Evolutionary conservation across 92 coral and sea anemone genomes (phyloP).

Genomic region (Desmophyllum pertusum): DNA sequence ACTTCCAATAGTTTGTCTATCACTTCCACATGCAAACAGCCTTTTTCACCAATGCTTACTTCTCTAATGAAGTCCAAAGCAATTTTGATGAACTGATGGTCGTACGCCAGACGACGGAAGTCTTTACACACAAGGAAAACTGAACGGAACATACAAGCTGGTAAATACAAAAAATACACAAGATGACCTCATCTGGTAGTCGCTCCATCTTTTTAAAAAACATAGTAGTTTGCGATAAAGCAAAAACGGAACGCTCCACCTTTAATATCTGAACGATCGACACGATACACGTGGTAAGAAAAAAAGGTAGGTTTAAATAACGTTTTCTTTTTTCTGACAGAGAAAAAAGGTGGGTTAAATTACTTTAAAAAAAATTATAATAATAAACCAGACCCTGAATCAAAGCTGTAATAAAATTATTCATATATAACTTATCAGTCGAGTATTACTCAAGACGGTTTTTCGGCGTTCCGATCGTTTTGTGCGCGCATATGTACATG

Average conservation of each 20-base stretch:
- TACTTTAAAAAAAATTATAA: too few species aligned
- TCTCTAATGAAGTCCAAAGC: slow-evolving; percentile 6
- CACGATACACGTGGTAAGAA: background rate
- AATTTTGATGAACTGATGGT: background rate
- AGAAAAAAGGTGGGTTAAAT: too few species aligned
- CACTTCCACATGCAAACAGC: background rate
- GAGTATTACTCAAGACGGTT: too few species aligned
- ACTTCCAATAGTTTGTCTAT: slow-evolving; percentile 13
- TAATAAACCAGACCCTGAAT: background rate
- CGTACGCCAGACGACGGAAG: slow-evolving; percentile 12
- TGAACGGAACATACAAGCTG: background rate
- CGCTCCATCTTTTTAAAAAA: background rate
- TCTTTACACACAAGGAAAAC: slow-evolving; percentile 7
- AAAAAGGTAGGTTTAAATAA: too few species aligned
- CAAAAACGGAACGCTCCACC: background rate
- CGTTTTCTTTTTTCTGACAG: background rate
- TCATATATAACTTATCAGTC: too few species aligned
- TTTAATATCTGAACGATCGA: background rate
- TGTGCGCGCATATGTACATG: too few species aligned
- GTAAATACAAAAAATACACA: slow-evolving; percentile 9
- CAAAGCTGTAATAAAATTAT: too few species aligned
- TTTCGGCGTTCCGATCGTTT: too few species aligned
- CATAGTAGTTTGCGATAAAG: background rate
- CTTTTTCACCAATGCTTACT: background rate
- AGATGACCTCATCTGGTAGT: slow-evolving; percentile 7